Conservation (phyloP, 2,113 vertebrate genomes). For the Trichechus manatus region DNA sequence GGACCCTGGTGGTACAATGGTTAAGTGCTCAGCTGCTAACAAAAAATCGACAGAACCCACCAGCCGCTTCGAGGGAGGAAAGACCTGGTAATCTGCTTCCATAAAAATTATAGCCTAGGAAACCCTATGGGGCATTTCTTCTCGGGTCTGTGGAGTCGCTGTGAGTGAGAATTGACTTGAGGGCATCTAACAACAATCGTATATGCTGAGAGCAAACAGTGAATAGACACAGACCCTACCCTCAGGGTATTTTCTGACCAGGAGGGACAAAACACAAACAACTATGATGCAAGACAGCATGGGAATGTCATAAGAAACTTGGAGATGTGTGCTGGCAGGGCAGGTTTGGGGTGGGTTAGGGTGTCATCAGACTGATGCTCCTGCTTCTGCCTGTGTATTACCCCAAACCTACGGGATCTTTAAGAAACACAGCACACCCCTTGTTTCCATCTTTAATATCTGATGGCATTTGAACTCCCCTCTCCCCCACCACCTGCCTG, state of each 20-base stretch:
- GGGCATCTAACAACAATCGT: background rate
- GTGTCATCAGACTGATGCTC: background rate
- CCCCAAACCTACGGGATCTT: background rate
- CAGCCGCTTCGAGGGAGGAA: background rate
- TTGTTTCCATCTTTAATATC: background rate
- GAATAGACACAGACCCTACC: background rate
- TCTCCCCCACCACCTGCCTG: background rate
- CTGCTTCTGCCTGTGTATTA: background rate
- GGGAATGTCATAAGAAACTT: background rate
- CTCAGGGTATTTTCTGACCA: background rate
- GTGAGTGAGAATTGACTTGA: background rate
- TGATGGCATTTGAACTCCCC: background rate
- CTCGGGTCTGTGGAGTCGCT: background rate
- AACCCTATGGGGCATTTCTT: background rate
- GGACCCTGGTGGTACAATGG: too few relatives aligned
- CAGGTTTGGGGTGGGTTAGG: rapidly evolving
- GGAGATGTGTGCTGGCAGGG: background rate
- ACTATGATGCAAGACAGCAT: background rate
- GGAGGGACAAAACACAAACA: background rate
- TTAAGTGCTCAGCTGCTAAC: too few relatives aligned
- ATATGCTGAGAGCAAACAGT: background rate
- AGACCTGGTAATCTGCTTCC: background rate
- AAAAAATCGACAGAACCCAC: background rate
- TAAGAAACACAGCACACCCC: background rate
- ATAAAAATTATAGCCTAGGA: background rate